Percentiles rank a stretch among this genome's conserved stretches.
These are phyloP conservation scores for Rousettus madagascariensis DNA, from an alignment of 2,797 vertebrate genomes.

Conservation along the genomic window DNA sequence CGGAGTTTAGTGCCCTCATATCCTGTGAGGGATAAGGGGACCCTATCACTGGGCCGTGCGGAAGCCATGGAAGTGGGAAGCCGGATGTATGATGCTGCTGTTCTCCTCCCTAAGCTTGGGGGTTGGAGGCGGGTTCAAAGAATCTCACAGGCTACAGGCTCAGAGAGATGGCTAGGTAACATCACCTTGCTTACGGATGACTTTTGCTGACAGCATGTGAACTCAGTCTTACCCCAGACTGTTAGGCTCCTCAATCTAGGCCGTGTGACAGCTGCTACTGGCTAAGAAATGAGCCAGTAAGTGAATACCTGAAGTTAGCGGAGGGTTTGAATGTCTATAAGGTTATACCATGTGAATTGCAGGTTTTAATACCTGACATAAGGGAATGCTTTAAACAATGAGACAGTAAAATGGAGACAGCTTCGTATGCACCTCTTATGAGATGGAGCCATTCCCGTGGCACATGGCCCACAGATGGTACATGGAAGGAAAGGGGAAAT, in stretches of 20 bases:
- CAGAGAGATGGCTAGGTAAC: neutral
- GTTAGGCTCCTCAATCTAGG: neutral
- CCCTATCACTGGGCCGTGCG: neutral
- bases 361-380: constrained; percentile 40
- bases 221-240: neutral
- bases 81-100: neutral
- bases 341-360: constrained; percentile 20
- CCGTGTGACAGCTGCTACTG: constrained; percentile 3
- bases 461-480: neutral
- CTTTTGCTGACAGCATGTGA: constrained; percentile 17
- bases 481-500: constrained; percentile 15
- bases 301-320: neutral
- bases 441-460: neutral
- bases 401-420: constrained; percentile 9
- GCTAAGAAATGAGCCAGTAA: constrained; percentile 15
- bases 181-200: neutral
- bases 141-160: neutral
- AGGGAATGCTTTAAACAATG: neutral
- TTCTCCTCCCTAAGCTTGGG: neutral
- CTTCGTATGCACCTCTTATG: neutral
- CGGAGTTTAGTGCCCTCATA: neutral
- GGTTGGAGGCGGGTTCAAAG: neutral
- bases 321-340: constrained; percentile 45
- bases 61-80: constrained; percentile 3
- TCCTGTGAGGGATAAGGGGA: neutral